Evolutionary conservation across 2,113 vertebrate genomes (phyloP).

Genomic region (Sebastes fasciatus): DNA sequence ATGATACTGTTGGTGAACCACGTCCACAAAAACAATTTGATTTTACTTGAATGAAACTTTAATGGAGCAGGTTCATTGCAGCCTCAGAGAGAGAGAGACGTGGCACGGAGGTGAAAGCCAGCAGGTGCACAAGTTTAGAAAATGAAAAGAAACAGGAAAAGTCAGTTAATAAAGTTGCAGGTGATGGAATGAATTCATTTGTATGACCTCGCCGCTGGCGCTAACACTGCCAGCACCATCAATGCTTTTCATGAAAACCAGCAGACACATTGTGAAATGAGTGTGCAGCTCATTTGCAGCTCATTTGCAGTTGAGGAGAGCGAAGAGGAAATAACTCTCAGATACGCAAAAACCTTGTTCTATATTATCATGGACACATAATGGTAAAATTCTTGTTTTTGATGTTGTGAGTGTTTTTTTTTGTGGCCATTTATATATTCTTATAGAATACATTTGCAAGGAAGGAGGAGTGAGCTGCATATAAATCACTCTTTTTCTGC

Average conservation of each 20-base stretch:
- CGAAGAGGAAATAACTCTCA: neutral
- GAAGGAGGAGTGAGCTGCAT: too few relatives aligned
- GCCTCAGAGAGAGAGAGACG: neutral
- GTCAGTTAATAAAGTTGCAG: constrained; percentile 7
- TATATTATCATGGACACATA: neutral
- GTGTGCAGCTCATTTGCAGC: neutral
- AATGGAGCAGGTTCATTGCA: neutral
- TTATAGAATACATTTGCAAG: too few relatives aligned
- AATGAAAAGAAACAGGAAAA: neutral
- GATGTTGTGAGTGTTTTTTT: neutral
- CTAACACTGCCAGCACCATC: neutral
- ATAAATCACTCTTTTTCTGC: too few relatives aligned
- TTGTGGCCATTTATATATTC: neutral
- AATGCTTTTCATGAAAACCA: neutral
- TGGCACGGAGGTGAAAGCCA: neutral
- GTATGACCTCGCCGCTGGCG: neutral
- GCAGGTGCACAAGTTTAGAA: neutral
- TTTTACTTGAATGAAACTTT: constrained; percentile 6
- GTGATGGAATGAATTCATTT: constrained; percentile 2
- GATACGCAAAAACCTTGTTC: neutral
- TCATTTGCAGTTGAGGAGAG: constrained; percentile 7
- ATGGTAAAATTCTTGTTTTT: neutral
- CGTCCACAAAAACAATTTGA: too few relatives aligned
- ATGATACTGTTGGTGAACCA: neutral
- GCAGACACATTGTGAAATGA: neutral